Conservation (phyloP, 2,797 vertebrate species). For the Cuniculus paca region DNA sequence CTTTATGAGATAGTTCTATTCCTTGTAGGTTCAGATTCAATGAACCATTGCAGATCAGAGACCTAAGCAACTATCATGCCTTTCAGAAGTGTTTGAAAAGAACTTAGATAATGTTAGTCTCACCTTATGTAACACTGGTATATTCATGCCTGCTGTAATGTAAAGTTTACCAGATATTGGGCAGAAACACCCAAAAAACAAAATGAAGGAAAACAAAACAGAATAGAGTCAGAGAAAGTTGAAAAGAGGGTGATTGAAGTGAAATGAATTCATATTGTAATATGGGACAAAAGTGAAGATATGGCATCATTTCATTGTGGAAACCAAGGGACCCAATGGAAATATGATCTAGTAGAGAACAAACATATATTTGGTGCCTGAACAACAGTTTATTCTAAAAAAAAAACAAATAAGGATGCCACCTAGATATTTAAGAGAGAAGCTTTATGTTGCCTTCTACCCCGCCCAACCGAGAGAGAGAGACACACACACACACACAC, state of each 20-base stretch:
- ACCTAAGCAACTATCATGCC: neutral
- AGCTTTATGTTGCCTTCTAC: neutral
- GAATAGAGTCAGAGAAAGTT: neutral
- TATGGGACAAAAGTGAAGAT: constrained; percentile 17
- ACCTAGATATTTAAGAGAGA: constrained; percentile 12
- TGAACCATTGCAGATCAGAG: neutral
- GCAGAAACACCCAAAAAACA: neutral
- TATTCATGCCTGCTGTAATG: neutral
- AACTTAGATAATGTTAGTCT: neutral
- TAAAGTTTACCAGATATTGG: neutral
- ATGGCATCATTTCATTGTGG: neutral
- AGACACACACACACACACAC: too few relatives aligned
- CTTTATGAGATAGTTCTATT: constrained; percentile 3
- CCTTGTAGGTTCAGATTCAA: neutral
- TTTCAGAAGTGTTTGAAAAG: constrained; percentile 35
- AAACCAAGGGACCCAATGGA: neutral
- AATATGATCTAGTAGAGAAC: neutral
- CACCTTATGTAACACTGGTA: neutral
- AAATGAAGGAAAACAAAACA: neutral
- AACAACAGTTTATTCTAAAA: neutral
- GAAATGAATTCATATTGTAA: neutral
- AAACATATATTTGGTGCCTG: neutral
- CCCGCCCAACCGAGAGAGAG: too few relatives aligned
- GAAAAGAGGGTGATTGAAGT: neutral
- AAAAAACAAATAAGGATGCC: neutral